Conservation (phyloP, 2,113 vertebrate genomes). For the Chaetodon auriga region DNA sequence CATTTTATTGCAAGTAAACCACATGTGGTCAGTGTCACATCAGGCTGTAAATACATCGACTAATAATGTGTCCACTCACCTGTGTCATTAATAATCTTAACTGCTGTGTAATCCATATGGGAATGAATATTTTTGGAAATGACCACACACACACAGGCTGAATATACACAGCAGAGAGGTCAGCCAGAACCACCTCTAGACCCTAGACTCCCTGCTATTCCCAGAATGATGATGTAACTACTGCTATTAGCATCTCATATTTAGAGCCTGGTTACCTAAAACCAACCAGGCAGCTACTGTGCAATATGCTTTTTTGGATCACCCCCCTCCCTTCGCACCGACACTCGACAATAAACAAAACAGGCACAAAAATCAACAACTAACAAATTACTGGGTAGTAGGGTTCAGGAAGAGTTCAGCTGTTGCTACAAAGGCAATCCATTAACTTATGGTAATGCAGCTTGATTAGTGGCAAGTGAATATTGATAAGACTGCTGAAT, state of each 20-base stretch:
- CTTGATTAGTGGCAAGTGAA: slow-evolving; percentile 3
- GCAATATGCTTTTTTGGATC: slow-evolving; percentile 68
- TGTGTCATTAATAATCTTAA: slow-evolving; percentile 59
- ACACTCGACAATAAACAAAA: slow-evolving; percentile 47
- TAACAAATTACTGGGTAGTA: neutral
- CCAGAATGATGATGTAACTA: slow-evolving; percentile 80
- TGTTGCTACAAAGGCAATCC: slow-evolving; percentile 30
- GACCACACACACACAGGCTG: slow-evolving; percentile 74
- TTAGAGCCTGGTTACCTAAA: slow-evolving; percentile 76
- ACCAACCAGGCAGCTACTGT: slow-evolving; percentile 75
- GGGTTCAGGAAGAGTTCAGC: slow-evolving; percentile 2
- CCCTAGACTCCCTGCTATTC: slow-evolving; percentile 80
- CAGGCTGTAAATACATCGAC: slow-evolving; percentile 50
- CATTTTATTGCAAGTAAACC: slow-evolving; percentile 38
- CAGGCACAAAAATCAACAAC: slow-evolving; percentile 26
- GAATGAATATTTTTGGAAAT: slow-evolving; percentile 80
- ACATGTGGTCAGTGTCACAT: slow-evolving; percentile 16
- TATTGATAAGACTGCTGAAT: slow-evolving; percentile 8
- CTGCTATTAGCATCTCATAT: slow-evolving; percentile 78
- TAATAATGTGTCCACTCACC: slow-evolving; percentile 64
- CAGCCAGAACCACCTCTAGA: slow-evolving; percentile 75
- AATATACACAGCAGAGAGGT: slow-evolving; percentile 75
- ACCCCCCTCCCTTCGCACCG: slow-evolving; percentile 38
- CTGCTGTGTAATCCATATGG: slow-evolving; percentile 75
- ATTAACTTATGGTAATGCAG: slow-evolving; percentile 8